A percentile compares a stretch with the other conserved stretches of the same genome.
Conservation (phyloP, 1,140 invertebrate species). For the Macrocentrus cingulum region DNA sequence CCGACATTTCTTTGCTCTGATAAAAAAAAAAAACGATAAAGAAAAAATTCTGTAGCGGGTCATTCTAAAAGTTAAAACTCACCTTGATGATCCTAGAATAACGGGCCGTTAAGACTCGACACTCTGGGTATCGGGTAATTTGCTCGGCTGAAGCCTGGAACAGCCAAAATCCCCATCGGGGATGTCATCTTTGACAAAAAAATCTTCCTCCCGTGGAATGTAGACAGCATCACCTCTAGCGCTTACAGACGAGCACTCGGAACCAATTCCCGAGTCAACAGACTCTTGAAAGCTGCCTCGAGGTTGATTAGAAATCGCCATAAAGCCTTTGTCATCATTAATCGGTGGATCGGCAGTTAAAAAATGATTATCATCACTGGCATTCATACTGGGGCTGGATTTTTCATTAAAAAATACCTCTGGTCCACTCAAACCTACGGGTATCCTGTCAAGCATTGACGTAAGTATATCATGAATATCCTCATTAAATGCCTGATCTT, state of each 20-base stretch:
- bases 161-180: slow-evolving; percentile 10
- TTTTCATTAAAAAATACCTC: no score
- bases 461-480: background rate
- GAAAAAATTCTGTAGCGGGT: no score
- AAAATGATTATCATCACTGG: background rate
- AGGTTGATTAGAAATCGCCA: slow-evolving; percentile 2
- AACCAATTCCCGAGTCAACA: slow-evolving; percentile 39
- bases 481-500: background rate
- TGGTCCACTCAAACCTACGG: background rate
- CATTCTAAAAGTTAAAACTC: no score
- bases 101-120: no score
- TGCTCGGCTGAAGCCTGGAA: slow-evolving; percentile 7
- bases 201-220: slow-evolving; percentile 5
- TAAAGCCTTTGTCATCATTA: slow-evolving; percentile 23
- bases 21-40: no score
- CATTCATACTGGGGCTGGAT: no score
- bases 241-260: slow-evolving; percentile 41
- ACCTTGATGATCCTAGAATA: no score
- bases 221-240: slow-evolving; percentile 24
- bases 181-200: slow-evolving; percentile 15
- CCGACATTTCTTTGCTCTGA: no score
- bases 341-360: slow-evolving; percentile 19
- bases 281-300: slow-evolving; percentile 37
- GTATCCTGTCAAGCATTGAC: background rate
- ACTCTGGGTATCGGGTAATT: background rate